phyloP scores from a whole-genome alignment of 2,113 vertebrate species.

The Planiliza haematocheilus region DNA sequence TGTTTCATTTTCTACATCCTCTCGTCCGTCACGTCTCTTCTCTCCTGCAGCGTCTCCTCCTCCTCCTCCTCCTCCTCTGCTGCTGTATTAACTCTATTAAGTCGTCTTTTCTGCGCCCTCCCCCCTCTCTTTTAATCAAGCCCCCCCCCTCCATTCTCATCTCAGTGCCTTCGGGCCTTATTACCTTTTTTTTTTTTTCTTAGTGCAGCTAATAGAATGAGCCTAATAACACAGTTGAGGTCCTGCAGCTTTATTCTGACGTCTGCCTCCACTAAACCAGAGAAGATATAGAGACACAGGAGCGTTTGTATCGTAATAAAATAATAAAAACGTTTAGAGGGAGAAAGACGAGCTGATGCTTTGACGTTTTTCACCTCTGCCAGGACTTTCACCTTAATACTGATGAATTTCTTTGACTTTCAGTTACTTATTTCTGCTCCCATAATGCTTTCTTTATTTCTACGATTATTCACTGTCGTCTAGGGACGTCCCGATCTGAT shows the following conservation, averaged over 20 bases:
- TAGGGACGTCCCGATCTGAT: too few species aligned
- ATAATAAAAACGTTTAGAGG: constrained; percentile 18
- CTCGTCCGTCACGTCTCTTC: too few species aligned
- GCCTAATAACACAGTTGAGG: constrained; percentile 57
- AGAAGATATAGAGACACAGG: constrained; percentile 11
- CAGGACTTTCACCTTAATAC: not conserved
- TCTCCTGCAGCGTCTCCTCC: not conserved
- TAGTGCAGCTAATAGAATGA: constrained; percentile 52
- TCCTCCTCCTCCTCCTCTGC: not conserved
- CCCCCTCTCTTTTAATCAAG: constrained; percentile 43
- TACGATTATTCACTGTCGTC: too few species aligned
- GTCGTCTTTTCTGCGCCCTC: not conserved
- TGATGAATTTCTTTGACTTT: too few species aligned
- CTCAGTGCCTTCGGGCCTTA: constrained; percentile 38
- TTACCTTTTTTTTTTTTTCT: constrained; percentile 59
- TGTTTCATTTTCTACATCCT: not conserved
- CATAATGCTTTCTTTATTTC: not conserved
- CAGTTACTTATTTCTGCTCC: not conserved
- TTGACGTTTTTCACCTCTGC: not conserved
- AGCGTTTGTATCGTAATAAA: constrained; percentile 15
- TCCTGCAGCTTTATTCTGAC: constrained; percentile 32
- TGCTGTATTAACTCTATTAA: constrained; percentile 10
- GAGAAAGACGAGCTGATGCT: too few species aligned
- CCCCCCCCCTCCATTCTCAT: constrained; percentile 27
- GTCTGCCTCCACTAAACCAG: constrained; percentile 26